These are phyloP conservation scores for Microtus agrestis DNA, from an alignment of 2,797 vertebrate species.

Conservation along the genomic window DNA sequence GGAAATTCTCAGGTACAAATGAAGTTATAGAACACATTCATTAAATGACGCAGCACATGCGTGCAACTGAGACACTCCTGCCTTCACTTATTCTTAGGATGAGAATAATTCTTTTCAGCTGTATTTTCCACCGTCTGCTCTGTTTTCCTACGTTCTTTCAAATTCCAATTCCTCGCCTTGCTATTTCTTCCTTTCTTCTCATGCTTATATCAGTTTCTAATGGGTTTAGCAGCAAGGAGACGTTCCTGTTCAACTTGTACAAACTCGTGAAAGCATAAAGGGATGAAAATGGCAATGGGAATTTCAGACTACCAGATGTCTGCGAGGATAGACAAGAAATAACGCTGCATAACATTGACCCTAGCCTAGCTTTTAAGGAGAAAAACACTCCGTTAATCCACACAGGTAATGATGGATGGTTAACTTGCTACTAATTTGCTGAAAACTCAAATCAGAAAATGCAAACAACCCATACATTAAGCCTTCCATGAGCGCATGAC, in stretches of 20 bases:
- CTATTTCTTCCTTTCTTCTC: slow-evolving; percentile 61
- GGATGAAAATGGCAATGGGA: slow-evolving; percentile 41
- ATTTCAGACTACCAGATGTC: slow-evolving; percentile 78
- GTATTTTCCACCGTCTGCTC: not conserved
- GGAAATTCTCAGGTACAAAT: not conserved
- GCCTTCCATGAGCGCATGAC: slow-evolving; percentile 24
- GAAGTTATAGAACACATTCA: no score
- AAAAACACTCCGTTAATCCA: slow-evolving; percentile 76
- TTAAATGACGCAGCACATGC: no score
- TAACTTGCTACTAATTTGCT: slow-evolving; percentile 77
- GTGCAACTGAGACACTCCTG: not conserved
- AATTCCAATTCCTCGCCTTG: slow-evolving; percentile 41
- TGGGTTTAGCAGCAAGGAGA: slow-evolving; percentile 73
- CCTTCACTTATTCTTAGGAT: not conserved
- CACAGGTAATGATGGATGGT: slow-evolving; percentile 65
- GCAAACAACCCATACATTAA: slow-evolving; percentile 65
- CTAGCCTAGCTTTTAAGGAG: slow-evolving; percentile 68
- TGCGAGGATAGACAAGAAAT: slow-evolving; percentile 71
- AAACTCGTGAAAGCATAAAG: slow-evolving; percentile 75
- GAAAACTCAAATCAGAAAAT: slow-evolving; percentile 72
- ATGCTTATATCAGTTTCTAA: slow-evolving; percentile 66
- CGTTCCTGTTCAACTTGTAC: slow-evolving; percentile 61
- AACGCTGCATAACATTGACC: slow-evolving; percentile 68
- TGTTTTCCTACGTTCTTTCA: slow-evolving; percentile 47
- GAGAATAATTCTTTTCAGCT: not conserved